A percentile compares a stretch with the other conserved stretches of the same genome.
These are phyloP conservation scores for Monochamus saltuarius DNA, from an alignment of 1,140 invertebrate species.

Conservation along the genomic window DNA sequence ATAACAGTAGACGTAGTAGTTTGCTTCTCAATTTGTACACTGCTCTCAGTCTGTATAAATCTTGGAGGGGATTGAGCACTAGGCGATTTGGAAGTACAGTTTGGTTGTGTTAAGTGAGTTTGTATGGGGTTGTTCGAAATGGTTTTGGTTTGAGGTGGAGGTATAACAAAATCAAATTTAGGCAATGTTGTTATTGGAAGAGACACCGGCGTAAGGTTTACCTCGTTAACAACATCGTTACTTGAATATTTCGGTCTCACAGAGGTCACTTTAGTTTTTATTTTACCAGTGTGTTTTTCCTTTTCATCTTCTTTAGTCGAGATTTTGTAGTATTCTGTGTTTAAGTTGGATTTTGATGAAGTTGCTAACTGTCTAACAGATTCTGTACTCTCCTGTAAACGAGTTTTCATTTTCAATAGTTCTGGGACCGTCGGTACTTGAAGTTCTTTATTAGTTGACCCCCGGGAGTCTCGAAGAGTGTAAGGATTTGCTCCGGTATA, in stretches of 20 bases:
- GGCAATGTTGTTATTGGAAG: conserved; percentile 65
- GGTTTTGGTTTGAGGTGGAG: conserved; percentile 14
- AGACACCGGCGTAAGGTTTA: conserved; percentile 61
- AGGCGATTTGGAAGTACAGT: background rate
- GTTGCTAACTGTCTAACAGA: conserved; percentile 63
- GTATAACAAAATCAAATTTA: conserved; percentile 59
- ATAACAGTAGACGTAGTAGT: background rate
- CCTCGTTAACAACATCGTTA: conserved; percentile 45
- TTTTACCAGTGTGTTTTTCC: conserved; percentile 54
- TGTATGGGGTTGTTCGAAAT: background rate
- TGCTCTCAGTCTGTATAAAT: conserved; percentile 20
- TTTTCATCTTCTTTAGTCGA: conserved; percentile 18
- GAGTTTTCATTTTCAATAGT: conserved; percentile 60
- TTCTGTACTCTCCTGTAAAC: conserved; percentile 63
- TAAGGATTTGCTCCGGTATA: conserved; percentile 45
- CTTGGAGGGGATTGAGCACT: background rate
- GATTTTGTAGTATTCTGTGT: conserved; percentile 20
- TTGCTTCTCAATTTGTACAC: conserved; percentile 5
- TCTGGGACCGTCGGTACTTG: conserved; percentile 60
- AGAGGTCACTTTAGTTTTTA: conserved; percentile 50
- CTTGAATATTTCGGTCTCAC: conserved; percentile 23
- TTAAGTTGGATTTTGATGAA: conserved; percentile 52
- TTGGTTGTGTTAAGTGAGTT: background rate
- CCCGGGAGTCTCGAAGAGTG: conserved; percentile 28
- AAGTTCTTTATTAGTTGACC: conserved; percentile 53